phyloP scores from a whole-genome alignment of 2,797 vertebrate genomes.

The Ibycter americanus region DNA sequence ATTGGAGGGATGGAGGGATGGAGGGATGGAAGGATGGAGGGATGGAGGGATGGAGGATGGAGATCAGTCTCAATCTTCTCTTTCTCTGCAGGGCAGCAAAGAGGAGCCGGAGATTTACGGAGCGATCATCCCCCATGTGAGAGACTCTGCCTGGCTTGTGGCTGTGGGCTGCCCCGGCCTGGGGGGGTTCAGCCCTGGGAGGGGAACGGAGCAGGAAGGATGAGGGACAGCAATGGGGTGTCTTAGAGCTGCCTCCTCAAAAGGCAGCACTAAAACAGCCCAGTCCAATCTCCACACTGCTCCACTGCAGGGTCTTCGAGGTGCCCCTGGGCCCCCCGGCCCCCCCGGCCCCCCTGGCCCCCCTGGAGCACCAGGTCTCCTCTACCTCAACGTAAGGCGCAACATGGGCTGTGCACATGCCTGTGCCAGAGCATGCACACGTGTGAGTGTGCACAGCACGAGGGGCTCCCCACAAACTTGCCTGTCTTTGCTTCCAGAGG shows the following conservation, averaged over 20 bases:
- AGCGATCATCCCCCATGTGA: slow-evolving; percentile 37
- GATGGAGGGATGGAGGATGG: no score
- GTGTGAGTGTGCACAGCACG: rapidly evolving
- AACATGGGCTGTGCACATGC: rapidly evolving
- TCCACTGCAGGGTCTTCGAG: slow-evolving; percentile 51
- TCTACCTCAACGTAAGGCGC: slow-evolving; percentile 69
- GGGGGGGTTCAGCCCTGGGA: neutral
- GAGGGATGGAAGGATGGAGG: neutral
- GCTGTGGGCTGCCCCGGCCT: rapidly evolving
- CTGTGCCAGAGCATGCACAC: neutral
- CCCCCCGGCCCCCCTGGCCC: slow-evolving; percentile 38
- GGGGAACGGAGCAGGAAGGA: neutral
- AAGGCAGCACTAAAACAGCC: neutral
- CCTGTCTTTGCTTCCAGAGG: slow-evolving; percentile 60
- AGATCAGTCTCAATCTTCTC: neutral
- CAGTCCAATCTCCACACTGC: neutral
- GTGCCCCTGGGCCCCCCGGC: slow-evolving; percentile 39
- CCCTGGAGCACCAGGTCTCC: slow-evolving; percentile 65
- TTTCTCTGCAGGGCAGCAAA: slow-evolving; percentile 30
- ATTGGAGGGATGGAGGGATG: neutral
- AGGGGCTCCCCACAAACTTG: neutral
- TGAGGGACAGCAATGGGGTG: rapidly evolving
- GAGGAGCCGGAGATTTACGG: slow-evolving; percentile 12
- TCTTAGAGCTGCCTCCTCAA: neutral
- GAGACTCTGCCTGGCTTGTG: neutral